Percentiles rank a stretch among this genome's conserved stretches.
These are phyloP conservation scores for Amyelois transitella DNA, from an alignment of 1,140 invertebrate genomes.

Conservation along the genomic window DNA sequence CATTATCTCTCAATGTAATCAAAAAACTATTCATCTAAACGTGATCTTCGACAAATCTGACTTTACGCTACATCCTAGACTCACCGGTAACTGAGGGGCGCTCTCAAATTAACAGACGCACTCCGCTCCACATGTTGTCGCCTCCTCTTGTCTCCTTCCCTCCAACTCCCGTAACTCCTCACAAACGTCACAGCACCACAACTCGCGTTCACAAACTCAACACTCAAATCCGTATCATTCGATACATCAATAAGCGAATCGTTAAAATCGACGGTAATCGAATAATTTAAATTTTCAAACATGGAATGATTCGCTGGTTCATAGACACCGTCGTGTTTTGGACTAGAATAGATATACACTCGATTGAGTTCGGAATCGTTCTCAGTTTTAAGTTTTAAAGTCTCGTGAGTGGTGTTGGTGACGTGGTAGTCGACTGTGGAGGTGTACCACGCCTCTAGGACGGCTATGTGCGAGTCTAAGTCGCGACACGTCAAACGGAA, in stretches of 20 bases:
- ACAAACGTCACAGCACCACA: conserved; percentile 41
- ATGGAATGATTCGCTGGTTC: conserved; percentile 47
- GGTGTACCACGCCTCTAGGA: conserved; percentile 72
- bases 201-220: conserved; percentile 29
- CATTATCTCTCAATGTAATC: too few relatives aligned
- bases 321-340: conserved; percentile 63
- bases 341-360: conserved; percentile 59
- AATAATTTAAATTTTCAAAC: conserved; percentile 34
- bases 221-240: conserved; percentile 6
- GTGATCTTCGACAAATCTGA: too few relatives aligned
- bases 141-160: conserved; percentile 46
- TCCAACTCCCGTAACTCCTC: conserved; percentile 56
- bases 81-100: conserved; percentile 67
- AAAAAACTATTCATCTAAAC: too few relatives aligned
- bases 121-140: conserved; percentile 22
- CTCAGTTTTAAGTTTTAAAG: conserved; percentile 38
- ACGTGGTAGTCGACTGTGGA: conserved; percentile 45
- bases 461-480: conserved; percentile 69
- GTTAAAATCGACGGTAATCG: conserved; percentile 29
- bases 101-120: conserved; percentile 55
- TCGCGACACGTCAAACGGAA: conserved; percentile 71
- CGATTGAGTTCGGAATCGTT: conserved; percentile 54
- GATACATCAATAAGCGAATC: conserved; percentile 3
- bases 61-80: conserved; percentile 14
- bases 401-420: conserved; percentile 33